Conservation (phyloP, 2,888 invertebrate genomes). For the Steinernema carpocapsae region DNA sequence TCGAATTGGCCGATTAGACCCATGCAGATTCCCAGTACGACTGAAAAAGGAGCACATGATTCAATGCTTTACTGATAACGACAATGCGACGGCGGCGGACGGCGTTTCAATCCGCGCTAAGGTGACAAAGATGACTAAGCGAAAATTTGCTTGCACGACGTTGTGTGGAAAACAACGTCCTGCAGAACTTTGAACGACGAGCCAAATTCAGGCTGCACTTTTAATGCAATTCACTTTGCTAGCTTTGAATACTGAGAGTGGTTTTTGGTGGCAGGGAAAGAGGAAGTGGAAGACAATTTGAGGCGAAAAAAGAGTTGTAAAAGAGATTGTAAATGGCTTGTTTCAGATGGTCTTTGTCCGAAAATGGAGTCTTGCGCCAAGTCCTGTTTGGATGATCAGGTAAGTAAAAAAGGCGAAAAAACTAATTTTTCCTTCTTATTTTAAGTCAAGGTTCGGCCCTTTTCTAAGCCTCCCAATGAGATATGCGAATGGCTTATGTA, state of each 20-base stretch:
- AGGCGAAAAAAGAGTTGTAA: no score
- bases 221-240: not conserved
- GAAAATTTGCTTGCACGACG: not conserved
- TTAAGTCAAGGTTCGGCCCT: no score
- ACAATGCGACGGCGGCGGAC: not conserved
- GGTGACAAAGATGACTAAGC: conserved; percentile 8
- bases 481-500: no score
- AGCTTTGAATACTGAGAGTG: no score
- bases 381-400: conserved; percentile 44
- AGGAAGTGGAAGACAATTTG: no score
- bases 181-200: not conserved
- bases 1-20: no score
- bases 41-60: no score
- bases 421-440: no score
- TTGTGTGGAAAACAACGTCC: not conserved
- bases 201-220: not conserved
- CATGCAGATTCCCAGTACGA: no score
- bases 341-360: conserved; percentile 43
- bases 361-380: conserved; percentile 46
- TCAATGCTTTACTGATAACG: not conserved
- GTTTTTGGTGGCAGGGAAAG: no score
- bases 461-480: no score
- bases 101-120: not conserved
- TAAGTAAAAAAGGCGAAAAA: no score
- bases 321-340: not conserved